A percentile compares a stretch with the other conserved stretches of the same genome.
phyloP scores from a whole-genome alignment of 2,888 invertebrate genomes.

The Xanthostigma xanthostigma region DNA sequence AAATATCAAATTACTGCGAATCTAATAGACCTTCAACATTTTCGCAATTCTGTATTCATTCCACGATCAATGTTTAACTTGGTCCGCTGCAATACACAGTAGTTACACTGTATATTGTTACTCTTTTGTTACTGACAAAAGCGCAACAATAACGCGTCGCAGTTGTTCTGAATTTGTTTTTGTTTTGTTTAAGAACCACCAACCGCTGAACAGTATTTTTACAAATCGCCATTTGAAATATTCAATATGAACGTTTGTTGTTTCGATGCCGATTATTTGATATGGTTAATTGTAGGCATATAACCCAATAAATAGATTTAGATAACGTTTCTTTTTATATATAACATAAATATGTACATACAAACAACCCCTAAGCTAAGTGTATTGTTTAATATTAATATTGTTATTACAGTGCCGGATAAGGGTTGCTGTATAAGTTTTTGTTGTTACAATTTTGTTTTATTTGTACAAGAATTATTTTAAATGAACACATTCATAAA shows the following conservation, averaged over 20 bases:
- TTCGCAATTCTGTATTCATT: not conserved
- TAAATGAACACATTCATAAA: no score
- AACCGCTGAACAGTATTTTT: not conserved
- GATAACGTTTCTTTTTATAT: not conserved
- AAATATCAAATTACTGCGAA: conserved; percentile 1
- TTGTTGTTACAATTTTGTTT: no score
- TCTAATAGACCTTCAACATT: not conserved
- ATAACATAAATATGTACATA: not conserved
- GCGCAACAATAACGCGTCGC: conserved; percentile 4
- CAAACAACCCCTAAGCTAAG: not conserved
- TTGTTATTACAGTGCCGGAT: no score
- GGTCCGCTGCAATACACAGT: not conserved
- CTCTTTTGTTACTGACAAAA: conserved; percentile 3
- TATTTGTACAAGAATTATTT: no score
- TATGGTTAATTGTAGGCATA: not conserved
- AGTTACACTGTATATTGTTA: not conserved
- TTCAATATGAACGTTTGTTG: not conserved
- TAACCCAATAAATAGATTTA: conserved; percentile 2
- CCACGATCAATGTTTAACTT: not conserved
- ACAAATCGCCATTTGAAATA: not conserved
- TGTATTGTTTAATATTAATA: no score
- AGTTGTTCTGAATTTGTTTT: not conserved
- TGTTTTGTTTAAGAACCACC: conserved; percentile 2
- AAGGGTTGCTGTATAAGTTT: no score
- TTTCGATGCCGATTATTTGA: not conserved